phyloP scores from a whole-genome alignment of 2,113 vertebrate genomes.

The Pyrgilauda ruficollis region DNA sequence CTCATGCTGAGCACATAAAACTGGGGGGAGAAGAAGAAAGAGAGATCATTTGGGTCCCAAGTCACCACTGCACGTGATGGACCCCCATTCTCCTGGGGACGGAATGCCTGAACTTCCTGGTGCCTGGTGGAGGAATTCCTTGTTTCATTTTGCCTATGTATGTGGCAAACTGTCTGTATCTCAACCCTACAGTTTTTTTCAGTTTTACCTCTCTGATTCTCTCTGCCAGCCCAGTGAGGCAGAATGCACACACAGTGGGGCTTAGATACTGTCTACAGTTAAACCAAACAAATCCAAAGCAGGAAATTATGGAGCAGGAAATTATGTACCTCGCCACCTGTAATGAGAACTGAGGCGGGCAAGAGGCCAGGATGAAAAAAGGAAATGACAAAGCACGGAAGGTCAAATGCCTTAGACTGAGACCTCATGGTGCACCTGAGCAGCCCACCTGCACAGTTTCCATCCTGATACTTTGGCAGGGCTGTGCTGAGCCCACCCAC shows the following conservation, averaged over 20 bases:
- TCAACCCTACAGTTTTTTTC: background rate
- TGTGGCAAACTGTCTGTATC: background rate
- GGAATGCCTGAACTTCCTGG: background rate
- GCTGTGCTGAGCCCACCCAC: background rate
- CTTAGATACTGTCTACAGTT: background rate
- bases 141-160: background rate
- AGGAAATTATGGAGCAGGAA: background rate
- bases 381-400: background rate
- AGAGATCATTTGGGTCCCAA: background rate
- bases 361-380: background rate
- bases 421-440: background rate
- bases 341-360: fast-evolving
- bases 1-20: background rate
- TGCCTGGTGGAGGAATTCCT: background rate
- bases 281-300: background rate
- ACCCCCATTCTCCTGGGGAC: background rate
- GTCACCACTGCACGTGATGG: background rate
- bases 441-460: background rate
- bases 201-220: background rate
- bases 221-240: too few relatives aligned
- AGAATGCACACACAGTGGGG: background rate
- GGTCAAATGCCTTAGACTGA: background rate
- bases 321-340: fast-evolving
- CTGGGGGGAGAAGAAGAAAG: background rate
- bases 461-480: background rate